Evolutionary conservation across 2,113 vertebrate species (phyloP).

Genomic region (Dipodomys spectabilis): DNA sequence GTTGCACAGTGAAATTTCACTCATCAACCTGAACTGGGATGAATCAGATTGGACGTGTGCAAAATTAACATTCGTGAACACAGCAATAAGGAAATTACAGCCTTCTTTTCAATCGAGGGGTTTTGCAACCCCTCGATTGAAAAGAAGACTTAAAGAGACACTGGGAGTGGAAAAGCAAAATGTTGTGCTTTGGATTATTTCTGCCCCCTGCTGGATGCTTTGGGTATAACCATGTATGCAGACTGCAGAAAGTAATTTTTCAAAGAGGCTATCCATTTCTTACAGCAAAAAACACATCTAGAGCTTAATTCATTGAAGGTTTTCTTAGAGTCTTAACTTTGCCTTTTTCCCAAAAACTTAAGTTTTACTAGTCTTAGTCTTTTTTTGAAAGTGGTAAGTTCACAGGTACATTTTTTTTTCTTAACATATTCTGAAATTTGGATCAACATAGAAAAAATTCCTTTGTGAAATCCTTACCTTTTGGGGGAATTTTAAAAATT

Average conservation of each 20-base stretch:
- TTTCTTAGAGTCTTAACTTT: not conserved
- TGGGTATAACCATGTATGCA: not conserved
- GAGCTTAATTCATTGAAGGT: not conserved
- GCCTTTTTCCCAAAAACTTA: not conserved
- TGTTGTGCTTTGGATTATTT: constrained; percentile 29
- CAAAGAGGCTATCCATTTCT: not conserved
- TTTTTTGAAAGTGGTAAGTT: not conserved
- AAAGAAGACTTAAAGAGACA: constrained; percentile 26
- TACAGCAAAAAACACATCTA: not conserved
- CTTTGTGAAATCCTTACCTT: constrained; percentile 30
- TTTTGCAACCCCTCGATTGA: constrained; percentile 49
- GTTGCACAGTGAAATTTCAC: constrained; percentile 19
- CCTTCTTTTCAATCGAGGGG: not conserved
- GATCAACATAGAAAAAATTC: not conserved
- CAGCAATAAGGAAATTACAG: not conserved
- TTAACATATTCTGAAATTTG: constrained; percentile 36
- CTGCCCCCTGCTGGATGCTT: constrained; percentile 86
- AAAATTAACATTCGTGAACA: constrained; percentile 46
- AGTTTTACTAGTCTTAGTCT: constrained; percentile 6
- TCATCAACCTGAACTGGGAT: not conserved
- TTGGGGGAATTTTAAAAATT: constrained; percentile 21
- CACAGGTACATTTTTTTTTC: constrained; percentile 21
- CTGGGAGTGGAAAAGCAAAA: not conserved
- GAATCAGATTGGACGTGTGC: constrained; percentile 30
- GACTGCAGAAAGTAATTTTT: constrained; percentile 15